Percentiles rank a stretch among this genome's conserved stretches.
Evolutionary conservation across 1,140 invertebrate genomes (phyloP).

Genomic region (Phymorhynchus buccinoides): DNA sequence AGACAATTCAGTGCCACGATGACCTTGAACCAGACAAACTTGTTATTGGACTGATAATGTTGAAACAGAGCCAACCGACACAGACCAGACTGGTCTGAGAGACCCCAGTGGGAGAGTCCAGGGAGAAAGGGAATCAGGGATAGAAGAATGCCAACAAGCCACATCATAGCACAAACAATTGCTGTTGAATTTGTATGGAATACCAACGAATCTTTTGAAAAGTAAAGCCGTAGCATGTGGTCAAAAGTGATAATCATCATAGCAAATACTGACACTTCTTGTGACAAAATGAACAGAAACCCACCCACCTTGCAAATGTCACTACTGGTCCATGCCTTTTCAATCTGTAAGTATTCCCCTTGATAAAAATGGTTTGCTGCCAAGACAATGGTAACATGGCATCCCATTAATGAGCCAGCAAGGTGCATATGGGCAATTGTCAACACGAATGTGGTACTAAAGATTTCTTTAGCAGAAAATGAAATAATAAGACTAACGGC

Average conservation of each 20-base stretch:
- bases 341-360: neutral
- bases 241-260: constrained; percentile 51
- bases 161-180: neutral
- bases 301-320: no score
- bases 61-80: no score
- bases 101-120: constrained; percentile 30
- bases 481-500: constrained; percentile 42
- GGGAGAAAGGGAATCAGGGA: neutral
- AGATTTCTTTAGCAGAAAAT: no score
- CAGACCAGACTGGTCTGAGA: no score
- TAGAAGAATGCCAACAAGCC: no score
- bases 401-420: constrained; percentile 60
- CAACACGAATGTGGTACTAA: constrained; percentile 7
- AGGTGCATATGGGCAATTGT: constrained; percentile 61
- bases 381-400: constrained; percentile 45
- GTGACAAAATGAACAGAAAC: constrained; percentile 43
- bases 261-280: constrained; percentile 49
- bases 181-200: constrained; percentile 34
- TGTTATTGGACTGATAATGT: no score
- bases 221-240: constrained; percentile 53
- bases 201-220: constrained; percentile 46
- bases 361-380: constrained; percentile 53
- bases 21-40: no score
- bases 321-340: no score
- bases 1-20: no score